A percentile compares a stretch with the other conserved stretches of the same genome.
Evolutionary conservation across 2,888 invertebrate species (phyloP).

Genomic region (Cantharis rustica): DNA sequence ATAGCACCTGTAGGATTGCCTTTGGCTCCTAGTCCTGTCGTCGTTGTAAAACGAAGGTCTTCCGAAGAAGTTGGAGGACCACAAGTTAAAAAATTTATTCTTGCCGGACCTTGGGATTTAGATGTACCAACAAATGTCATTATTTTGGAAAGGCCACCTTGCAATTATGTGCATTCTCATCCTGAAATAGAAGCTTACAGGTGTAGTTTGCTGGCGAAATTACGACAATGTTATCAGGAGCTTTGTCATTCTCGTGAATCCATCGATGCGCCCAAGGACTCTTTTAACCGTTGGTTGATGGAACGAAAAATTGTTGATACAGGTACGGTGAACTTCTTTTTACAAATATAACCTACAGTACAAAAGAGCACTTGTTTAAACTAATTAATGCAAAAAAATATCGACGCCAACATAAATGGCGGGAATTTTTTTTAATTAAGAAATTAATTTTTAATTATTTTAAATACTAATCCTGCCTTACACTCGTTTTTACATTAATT

Average conservation of each 20-base stretch:
- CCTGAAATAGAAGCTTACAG: conserved; percentile 92
- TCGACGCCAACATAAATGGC: not conserved
- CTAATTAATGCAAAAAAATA: not conserved
- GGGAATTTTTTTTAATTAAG: not conserved
- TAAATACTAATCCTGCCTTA: not conserved
- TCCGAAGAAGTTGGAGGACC: conserved; percentile 75
- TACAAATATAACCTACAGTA: not conserved
- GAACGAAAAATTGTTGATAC: conserved; percentile 91
- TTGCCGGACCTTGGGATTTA: conserved; percentile 94
- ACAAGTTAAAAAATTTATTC: conserved; percentile 81
- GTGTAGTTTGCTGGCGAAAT: conserved; percentile 79
- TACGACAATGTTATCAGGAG: conserved; percentile 91
- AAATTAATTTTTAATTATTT: not conserved
- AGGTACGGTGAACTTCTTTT: conserved; percentile 46
- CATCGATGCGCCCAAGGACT: conserved; percentile 95
- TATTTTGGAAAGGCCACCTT: conserved; percentile 84
- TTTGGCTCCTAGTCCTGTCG: conserved; percentile 56
- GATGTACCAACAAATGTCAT: conserved; percentile 92
- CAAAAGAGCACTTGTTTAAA: not conserved
- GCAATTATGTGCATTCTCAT: conserved; percentile 87
- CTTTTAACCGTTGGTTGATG: conserved; percentile 95
- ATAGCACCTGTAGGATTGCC: conserved; percentile 50
- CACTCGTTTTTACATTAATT: not conserved
- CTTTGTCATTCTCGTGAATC: conserved; percentile 89
- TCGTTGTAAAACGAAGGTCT: conserved; percentile 73